Evolutionary conservation across 2,113 vertebrate genomes (phyloP), one percentile per base, ranked within the genome.

Genomic region (Camelus dromedarius): DNA sequence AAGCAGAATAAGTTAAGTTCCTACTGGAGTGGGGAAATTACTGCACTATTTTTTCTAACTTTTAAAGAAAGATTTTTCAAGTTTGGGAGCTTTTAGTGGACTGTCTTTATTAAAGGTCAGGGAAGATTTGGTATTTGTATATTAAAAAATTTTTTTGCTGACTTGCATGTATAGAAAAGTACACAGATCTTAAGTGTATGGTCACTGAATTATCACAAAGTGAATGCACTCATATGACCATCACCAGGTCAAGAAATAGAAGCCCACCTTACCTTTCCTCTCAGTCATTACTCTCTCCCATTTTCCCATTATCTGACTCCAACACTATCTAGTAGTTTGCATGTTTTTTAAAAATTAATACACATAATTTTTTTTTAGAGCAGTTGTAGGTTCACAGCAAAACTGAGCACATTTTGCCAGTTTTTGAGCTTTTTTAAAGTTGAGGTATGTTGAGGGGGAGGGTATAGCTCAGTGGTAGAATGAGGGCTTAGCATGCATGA

Each of bases 61-160:
- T 96, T 88, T 70, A 92, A 94, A 96, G 46, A 16, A 58, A 80
- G 35, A 66, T 24, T 91, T 16, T 80, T 89, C 76, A 75, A 56
- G 30, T 90, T 90, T 52, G 50, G 7, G 7, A 6, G 19, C 19
- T 80, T 91, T 22, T 69, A 42, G 54, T 88, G 52, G 22, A 56
- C 22, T 80, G 8, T 84, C 30, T 83, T 95, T 94, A 89, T 93
- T 88, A 93, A 86, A 91, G 28, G 13, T 66, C 83, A 89, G 46
- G 69, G 35, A 87, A 94, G 20, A 91, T 77, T 87, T 94, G 14
- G n/a, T 92, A 19, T 89, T 92, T 69, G 67, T 80, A 18, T 89
- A 58, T 86, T 76, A 93, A 84, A 93, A 84, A 92, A 1, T 2
- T 60, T 97, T 81, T 50, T 42, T 48, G 66, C 75, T 81, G 82